These are phyloP conservation scores for Enteromius unitaeniatus DNA, from an alignment of 2,797 vertebrate species.

Conservation along the genomic window DNA sequence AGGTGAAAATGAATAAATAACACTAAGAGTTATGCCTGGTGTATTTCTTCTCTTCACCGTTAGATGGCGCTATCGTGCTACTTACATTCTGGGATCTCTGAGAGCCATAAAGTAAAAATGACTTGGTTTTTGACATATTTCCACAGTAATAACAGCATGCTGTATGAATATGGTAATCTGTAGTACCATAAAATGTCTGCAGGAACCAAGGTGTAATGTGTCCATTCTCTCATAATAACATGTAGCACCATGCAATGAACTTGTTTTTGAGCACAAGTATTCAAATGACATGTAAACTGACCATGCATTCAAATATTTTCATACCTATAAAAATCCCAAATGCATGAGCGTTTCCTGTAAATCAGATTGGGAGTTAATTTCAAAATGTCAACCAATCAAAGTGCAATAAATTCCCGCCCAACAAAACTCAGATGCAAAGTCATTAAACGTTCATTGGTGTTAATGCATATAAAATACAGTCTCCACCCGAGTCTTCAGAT, in stretches of 20 bases:
- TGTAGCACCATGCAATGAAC: neutral
- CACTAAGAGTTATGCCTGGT: neutral
- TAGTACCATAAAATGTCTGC: neutral
- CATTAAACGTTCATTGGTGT: neutral
- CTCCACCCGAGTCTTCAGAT: neutral
- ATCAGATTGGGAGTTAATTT: neutral
- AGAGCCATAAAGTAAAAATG: neutral
- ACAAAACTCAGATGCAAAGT: neutral
- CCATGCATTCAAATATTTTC: neutral
- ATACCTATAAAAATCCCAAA: neutral
- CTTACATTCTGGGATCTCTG: neutral
- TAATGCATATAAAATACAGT: neutral
- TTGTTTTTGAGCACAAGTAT: neutral
- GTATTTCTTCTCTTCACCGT: conserved; percentile 1
- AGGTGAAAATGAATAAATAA: conserved; percentile 53
- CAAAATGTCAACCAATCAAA: too few species aligned
- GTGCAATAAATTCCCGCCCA: neutral
- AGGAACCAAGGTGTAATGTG: neutral
- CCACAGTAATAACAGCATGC: neutral
- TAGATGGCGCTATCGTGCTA: conserved; percentile 41
- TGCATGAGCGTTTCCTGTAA: neutral
- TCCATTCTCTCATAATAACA: neutral
- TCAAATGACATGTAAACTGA: neutral
- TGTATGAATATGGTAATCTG: neutral
- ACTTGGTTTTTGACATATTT: neutral